Percentiles rank a stretch among this genome's conserved stretches.
These are phyloP conservation scores for Ploceus nigricollis DNA, from an alignment of 2,113 vertebrate genomes.

Conservation along the genomic window DNA sequence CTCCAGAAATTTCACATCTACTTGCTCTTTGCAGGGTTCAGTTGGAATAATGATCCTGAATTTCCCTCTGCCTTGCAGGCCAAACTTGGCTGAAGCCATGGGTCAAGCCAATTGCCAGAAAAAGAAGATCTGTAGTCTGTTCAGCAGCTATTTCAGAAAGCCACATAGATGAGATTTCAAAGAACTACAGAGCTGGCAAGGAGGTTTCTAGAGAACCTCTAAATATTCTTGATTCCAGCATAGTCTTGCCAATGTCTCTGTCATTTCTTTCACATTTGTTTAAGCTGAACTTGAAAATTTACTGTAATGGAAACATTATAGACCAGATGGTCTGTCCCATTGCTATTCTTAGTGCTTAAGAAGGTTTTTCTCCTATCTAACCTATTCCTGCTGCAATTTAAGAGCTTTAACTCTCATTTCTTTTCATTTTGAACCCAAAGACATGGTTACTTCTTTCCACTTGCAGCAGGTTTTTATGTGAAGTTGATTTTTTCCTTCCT, in stretches of 20 bases:
- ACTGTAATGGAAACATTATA: background rate
- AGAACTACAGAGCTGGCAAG: background rate
- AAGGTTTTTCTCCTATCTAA: background rate
- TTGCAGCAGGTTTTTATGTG: background rate
- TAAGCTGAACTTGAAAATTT: background rate
- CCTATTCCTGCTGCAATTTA: background rate
- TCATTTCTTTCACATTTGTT: background rate
- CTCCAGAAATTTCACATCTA: background rate
- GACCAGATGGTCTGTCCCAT: background rate
- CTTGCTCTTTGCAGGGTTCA: background rate
- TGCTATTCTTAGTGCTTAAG: background rate
- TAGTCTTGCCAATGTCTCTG: background rate
- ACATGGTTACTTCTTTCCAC: background rate
- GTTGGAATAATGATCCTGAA: background rate
- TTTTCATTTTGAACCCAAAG: background rate
- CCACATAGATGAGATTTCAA: background rate
- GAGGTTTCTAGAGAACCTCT: background rate
- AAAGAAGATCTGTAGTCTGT: background rate
- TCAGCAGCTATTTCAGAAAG: constrained; percentile 6
- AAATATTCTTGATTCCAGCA: background rate
- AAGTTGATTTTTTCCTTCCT: background rate
- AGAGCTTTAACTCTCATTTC: background rate
- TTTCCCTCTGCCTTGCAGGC: background rate
- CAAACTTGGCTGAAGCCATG: background rate
- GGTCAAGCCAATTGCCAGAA: background rate